Percentiles rank a stretch among this genome's conserved stretches.
Conservation (phyloP, 53 echinoderm and acorn worm genomes). For the Echinarachnius parma region DNA sequence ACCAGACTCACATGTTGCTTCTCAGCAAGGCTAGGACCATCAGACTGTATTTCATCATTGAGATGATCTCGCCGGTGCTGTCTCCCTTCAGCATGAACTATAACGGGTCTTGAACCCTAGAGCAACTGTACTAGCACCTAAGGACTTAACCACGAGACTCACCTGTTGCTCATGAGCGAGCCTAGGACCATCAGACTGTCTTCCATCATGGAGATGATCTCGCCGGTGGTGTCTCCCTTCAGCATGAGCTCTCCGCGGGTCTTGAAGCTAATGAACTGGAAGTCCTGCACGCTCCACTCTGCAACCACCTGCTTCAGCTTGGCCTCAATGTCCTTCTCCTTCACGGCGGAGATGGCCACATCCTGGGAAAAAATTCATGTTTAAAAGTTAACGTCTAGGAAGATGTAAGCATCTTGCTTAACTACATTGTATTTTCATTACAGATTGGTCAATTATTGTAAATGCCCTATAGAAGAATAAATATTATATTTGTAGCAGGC, state of each 20-base stretch:
- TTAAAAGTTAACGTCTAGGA: background rate
- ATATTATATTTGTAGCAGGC: too few species aligned
- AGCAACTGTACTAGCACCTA: too few species aligned
- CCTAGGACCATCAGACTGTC: constrained; percentile 98
- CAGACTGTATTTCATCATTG: constrained; percentile 97
- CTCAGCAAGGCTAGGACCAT: constrained; percentile 97
- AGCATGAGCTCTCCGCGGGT: constrained; percentile 89
- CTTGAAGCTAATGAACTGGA: constrained; percentile 84
- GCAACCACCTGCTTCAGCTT: constrained; percentile 93
- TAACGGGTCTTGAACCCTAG: constrained; percentile 90
- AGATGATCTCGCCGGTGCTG: constrained; percentile 89
- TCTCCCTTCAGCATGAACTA: constrained; percentile 97
- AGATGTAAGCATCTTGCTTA: too few species aligned
- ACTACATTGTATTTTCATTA: too few species aligned
- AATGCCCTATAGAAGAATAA: too few species aligned
- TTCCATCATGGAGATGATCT: constrained; percentile 97
- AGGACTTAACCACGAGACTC: too few species aligned
- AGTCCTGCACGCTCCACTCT: constrained; percentile 97
- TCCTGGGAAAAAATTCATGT: constrained; percentile 53
- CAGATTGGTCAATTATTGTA: too few species aligned
- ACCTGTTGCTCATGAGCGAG: constrained; percentile 99
- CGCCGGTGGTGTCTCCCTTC: constrained; percentile 93
- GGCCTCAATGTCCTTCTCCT: constrained; percentile 98
- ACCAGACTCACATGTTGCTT: constrained; percentile 93
- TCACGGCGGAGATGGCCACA: constrained; percentile 97